Evolutionary conservation across 1,140 invertebrate species (phyloP), one percentile per base, ranked within the genome.

Genomic region (Cecropterus lyciades): DNA sequence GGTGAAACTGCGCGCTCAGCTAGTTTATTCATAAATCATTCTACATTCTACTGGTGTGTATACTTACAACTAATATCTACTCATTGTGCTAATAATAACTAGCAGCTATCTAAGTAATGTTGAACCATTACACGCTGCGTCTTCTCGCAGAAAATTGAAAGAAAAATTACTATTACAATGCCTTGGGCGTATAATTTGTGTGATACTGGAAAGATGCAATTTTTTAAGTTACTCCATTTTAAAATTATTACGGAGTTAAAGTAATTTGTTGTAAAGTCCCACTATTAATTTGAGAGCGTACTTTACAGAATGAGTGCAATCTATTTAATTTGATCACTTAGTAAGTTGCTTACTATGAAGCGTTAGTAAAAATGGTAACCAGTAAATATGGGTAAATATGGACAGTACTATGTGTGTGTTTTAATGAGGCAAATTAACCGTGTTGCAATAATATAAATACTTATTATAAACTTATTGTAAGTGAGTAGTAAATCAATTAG

Each of bases 121-220:
- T 24, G 7, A 4, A 27, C 20, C 56, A 60, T 60, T 60, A 48
- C 45, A 30, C 27, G 30, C 46, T 48, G 11, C 27, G 46, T 46
- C 13, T 57, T 15, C 30, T 43, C 13, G 20, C 16, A 51, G 59
- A 62, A 51, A 62, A 62, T 62, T 62, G 59, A 62, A 62, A 62
- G 59, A 62, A 62, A 62, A 62, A 62, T 62, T 51, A 40, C 46
- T 33, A 62, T 62, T 20, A 62, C 59, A 40, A 62, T 40, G 46
- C 57, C 57, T 24, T 10, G n/a, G 46, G 57, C 57, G 27, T 17
- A 43, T 49, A 62, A 62, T 62, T 49, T 62, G 57, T 62, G 46
- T 49, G 33, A 33, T 37, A 48, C 20, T 43, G 49, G 46, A 14
- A 33, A 15, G 30, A 40, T 62, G 46, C 45, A 49, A 62, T 62